These are phyloP conservation scores for Microtus montanus DNA, from an alignment of 2,113 vertebrate species.

Conservation along the genomic window DNA sequence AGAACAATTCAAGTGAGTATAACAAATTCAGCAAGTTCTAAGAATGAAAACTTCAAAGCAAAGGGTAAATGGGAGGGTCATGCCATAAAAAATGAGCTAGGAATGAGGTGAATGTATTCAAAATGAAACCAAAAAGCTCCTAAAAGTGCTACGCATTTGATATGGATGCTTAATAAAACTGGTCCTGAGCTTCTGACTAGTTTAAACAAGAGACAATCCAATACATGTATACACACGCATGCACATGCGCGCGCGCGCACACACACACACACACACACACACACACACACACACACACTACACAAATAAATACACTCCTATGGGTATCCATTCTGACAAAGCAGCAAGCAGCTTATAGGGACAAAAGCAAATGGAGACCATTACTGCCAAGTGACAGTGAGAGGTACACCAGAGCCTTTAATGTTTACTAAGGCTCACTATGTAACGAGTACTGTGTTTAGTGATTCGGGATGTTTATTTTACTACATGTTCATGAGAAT, in stretches of 20 bases:
- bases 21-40: slow-evolving; percentile 28
- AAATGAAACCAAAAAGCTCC: background rate
- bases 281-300: background rate
- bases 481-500: background rate
- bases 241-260: accelerated
- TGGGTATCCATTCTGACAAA: background rate
- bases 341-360: background rate
- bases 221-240: no score
- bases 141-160: background rate
- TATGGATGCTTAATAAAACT: background rate
- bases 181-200: background rate
- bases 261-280: no score
- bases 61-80: background rate
- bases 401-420: accelerated
- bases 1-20: background rate
- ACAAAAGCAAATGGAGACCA: background rate
- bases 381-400: background rate
- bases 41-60: slow-evolving; percentile 27
- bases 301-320: background rate
- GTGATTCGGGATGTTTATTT: background rate
- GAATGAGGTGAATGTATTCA: background rate
- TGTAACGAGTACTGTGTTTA: background rate
- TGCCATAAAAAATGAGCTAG: background rate
- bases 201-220: background rate
- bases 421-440: background rate